A percentile compares a stretch with the other conserved stretches of the same genome.
phyloP scores from a whole-genome alignment of 1,140 invertebrate genomes.

The Temnothorax nylanderi region DNA sequence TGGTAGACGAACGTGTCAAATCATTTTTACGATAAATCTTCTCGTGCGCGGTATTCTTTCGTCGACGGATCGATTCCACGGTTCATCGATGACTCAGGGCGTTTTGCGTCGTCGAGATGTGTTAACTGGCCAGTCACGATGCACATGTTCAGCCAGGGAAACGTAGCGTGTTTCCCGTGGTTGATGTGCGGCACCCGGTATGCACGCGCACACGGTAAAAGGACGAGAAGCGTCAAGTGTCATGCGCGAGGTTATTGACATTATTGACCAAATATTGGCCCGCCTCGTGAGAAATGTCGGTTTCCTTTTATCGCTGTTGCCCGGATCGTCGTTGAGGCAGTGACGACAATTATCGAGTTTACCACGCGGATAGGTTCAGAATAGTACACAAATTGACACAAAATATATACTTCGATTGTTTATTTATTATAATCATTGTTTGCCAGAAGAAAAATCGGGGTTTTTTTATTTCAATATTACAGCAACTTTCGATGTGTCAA shows the following conservation, averaged over 20 bases:
- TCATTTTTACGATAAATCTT: constrained; percentile 33
- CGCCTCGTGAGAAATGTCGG: constrained; percentile 16
- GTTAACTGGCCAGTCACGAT: constrained; percentile 82
- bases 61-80: constrained; percentile 66
- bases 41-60: constrained; percentile 30
- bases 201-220: constrained; percentile 36
- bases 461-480: neutral
- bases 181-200: constrained; percentile 34
- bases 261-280: constrained; percentile 73
- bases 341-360: neutral
- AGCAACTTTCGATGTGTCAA: too few species aligned
- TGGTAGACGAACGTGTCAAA: constrained; percentile 17
- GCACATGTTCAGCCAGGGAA: constrained; percentile 78
- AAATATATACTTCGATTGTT: neutral
- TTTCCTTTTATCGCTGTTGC: constrained; percentile 30
- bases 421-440: neutral
- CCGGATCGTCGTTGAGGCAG: neutral
- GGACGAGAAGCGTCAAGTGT: constrained; percentile 64
- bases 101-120: constrained; percentile 68
- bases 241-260: constrained; percentile 74
- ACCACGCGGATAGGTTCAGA: too few species aligned
- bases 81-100: constrained; percentile 75
- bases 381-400: neutral
- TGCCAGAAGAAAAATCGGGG: neutral
- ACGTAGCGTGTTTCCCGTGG: constrained; percentile 70